These are phyloP conservation scores for Caenorhabditis zanzibari DNA, from an alignment of 2,888 invertebrate species.

Conservation along the genomic window DNA sequence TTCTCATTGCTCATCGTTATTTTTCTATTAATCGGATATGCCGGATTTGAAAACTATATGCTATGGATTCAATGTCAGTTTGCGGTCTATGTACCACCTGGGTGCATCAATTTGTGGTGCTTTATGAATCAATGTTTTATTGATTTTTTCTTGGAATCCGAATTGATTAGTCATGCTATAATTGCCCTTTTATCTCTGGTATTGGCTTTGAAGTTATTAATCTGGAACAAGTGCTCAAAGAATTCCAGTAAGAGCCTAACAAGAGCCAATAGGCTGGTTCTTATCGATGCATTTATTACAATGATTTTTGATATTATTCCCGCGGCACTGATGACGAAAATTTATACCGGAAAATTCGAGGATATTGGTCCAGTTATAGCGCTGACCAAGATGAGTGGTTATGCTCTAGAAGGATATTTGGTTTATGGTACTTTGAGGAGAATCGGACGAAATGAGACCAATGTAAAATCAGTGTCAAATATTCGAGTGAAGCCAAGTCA, in stretches of 20 bases:
- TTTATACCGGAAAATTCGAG: not conserved
- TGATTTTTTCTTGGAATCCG: not conserved
- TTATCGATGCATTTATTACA: slow-evolving; percentile 33
- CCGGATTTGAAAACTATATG: not conserved
- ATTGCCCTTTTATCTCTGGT: not conserved
- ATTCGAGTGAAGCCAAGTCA: not conserved
- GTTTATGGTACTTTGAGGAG: not conserved
- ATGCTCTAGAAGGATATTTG: slow-evolving; percentile 12
- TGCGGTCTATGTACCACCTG: not conserved
- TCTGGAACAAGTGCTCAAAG: slow-evolving; percentile 17
- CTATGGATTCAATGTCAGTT: not conserved
- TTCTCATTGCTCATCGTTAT: not conserved
- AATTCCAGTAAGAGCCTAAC: not conserved
- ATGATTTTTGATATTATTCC: slow-evolving; percentile 21
- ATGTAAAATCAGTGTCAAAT: not conserved
- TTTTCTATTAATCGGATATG: not conserved
- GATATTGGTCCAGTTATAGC: slow-evolving; percentile 10
- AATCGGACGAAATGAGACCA: not conserved
- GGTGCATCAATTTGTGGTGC: slow-evolving; percentile 7
- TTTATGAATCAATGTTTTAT: slow-evolving; percentile 11
- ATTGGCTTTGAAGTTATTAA: not conserved
- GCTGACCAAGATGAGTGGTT: slow-evolving; percentile 18
- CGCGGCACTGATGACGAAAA: not conserved
- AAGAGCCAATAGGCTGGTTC: slow-evolving; percentile 24
- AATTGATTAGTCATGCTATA: not conserved